phyloP scores from a whole-genome alignment of 1,140 invertebrate genomes.

The Nilaparvata lugens region DNA sequence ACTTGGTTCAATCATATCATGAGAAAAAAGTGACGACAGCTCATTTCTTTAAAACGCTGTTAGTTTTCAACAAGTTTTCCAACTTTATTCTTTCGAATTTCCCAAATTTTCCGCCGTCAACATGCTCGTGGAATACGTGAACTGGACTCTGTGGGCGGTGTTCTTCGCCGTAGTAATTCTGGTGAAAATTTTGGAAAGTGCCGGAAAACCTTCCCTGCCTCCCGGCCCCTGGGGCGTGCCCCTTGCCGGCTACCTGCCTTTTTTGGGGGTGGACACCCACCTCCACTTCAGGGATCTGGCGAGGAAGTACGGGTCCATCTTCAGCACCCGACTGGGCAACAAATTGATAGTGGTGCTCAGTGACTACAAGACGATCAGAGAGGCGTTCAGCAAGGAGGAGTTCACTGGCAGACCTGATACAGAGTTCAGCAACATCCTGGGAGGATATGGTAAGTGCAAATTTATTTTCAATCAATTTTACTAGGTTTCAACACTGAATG shows the following conservation, averaged over 20 bases:
- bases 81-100: too few relatives aligned
- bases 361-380: constrained; percentile 72
- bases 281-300: constrained; percentile 64
- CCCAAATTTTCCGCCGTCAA: too few relatives aligned
- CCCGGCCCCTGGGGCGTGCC: constrained; percentile 80
- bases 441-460: constrained; percentile 71
- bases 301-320: constrained; percentile 66
- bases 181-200: neutral
- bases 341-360: constrained; percentile 75
- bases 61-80: too few relatives aligned
- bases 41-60: too few relatives aligned
- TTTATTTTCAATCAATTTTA: neutral
- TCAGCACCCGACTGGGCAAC: constrained; percentile 68
- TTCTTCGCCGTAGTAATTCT: neutral
- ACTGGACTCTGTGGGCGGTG: too few relatives aligned
- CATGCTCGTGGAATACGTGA: too few relatives aligned
- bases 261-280: constrained; percentile 65
- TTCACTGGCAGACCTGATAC: constrained; percentile 77
- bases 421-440: constrained; percentile 74
- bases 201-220: constrained; percentile 41
- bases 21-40: too few relatives aligned
- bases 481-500: too few relatives aligned
- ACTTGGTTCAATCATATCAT: too few relatives aligned
- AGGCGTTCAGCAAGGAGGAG: constrained; percentile 73
- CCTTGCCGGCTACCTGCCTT: constrained; percentile 70